Conservation (phyloP, 2,113 vertebrate genomes). For the Chaetura pelagica region DNA sequence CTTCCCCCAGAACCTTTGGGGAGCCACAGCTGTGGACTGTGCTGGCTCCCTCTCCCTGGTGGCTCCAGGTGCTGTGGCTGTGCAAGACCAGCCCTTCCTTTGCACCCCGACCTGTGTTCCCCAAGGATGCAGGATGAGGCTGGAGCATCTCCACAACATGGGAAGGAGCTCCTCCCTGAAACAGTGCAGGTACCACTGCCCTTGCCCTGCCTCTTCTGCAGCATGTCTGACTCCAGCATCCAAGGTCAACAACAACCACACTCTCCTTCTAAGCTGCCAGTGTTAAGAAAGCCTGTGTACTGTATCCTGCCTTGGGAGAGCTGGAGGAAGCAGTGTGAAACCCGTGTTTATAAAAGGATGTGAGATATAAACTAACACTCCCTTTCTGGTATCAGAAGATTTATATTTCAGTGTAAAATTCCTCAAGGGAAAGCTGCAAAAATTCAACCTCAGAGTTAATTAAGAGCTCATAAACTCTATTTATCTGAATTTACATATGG, state of each 20-base stretch:
- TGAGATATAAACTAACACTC: constrained; percentile 36
- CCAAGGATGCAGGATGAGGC: background rate
- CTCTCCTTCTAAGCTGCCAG: background rate
- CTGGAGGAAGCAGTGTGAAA: constrained; percentile 36
- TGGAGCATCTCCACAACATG: background rate
- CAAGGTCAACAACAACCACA: background rate
- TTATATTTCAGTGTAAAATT: constrained; percentile 34
- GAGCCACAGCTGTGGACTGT: background rate
- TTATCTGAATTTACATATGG: constrained; percentile 32
- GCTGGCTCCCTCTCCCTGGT: background rate
- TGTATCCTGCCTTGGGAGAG: constrained; percentile 25
- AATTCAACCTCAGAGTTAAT: background rate
- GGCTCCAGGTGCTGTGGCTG: background rate
- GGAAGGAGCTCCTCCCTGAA: background rate
- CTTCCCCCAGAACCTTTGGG: background rate
- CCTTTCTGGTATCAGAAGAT: constrained; percentile 36
- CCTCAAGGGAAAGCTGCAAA: constrained; percentile 2
- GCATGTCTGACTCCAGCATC: background rate
- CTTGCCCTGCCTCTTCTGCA: background rate
- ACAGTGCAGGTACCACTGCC: background rate
- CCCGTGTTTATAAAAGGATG: constrained; percentile 38
- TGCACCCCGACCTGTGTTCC: background rate
- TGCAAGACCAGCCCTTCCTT: background rate
- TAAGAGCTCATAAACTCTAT: background rate
- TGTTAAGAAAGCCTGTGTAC: background rate